A percentile compares a stretch with the other conserved stretches of the same genome.
Evolutionary conservation across 35 echinoderm and acorn worm species (phyloP).

Genomic region (Lytechinus variegatus): DNA sequence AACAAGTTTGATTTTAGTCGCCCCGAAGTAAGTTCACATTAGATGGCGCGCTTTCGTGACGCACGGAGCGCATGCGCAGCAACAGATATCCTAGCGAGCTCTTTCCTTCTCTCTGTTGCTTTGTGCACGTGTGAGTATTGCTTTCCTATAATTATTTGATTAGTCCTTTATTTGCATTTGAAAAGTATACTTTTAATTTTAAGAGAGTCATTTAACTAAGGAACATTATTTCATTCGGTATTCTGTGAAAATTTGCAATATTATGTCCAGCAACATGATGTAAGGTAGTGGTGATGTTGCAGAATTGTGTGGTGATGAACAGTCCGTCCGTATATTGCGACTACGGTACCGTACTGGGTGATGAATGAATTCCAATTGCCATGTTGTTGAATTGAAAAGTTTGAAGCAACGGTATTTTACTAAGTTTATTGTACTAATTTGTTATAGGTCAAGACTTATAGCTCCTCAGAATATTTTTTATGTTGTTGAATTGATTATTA

Average conservation of each 20-base stretch:
- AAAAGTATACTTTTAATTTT: background rate
- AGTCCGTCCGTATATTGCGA: too few relatives aligned
- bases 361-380: background rate
- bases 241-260: background rate
- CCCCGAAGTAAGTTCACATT: too few relatives aligned
- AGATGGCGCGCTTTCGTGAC: background rate
- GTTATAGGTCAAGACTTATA: too few relatives aligned
- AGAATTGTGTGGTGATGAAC: background rate
- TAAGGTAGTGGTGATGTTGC: background rate
- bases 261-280: background rate
- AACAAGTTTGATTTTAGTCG: too few relatives aligned
- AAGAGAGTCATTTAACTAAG: background rate
- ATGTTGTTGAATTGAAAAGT: background rate
- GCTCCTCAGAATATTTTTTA: too few relatives aligned
- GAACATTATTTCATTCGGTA: background rate
- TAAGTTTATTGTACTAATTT: too few relatives aligned
- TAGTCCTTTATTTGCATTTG: background rate
- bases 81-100: background rate
- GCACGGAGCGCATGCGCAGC: background rate
- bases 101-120: conserved; percentile 18
- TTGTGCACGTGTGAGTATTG: conserved; percentile 31
- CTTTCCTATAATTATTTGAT: background rate
- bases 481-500: too few relatives aligned
- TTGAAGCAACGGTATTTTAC: too few relatives aligned
- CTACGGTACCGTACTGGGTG: too few relatives aligned